Evolutionary conservation across 2,888 invertebrate genomes (phyloP).

Genomic region (Calliphora vomitoria): DNA sequence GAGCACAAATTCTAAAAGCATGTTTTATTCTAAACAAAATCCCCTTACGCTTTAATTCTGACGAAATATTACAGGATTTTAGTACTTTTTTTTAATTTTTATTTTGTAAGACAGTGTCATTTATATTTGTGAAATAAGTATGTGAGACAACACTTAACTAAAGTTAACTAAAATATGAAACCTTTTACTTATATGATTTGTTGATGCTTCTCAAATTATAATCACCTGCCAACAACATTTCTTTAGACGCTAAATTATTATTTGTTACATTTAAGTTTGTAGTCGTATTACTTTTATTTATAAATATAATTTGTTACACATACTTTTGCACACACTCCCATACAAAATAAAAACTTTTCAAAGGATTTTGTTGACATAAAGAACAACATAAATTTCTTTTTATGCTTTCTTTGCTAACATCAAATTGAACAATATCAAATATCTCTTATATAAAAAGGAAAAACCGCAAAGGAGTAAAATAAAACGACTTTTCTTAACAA

Average conservation of each 20-base stretch:
- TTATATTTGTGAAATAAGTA: no score
- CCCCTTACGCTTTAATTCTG: no score
- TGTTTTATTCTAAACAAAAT: no score
- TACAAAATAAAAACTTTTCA: constrained; percentile 23
- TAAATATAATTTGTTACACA: constrained; percentile 25
- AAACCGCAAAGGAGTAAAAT: constrained; percentile 61
- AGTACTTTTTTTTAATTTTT: no score
- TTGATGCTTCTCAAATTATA: constrained; percentile 32
- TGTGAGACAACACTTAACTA: neutral
- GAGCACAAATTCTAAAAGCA: no score
- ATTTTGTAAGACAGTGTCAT: no score
- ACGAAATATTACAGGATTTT: no score
- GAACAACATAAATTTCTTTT: constrained; percentile 30
- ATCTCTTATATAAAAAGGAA: neutral
- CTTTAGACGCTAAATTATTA: neutral
- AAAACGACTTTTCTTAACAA: constrained; percentile 54
- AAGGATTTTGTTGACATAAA: constrained; percentile 39
- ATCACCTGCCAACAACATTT: constrained; percentile 30
- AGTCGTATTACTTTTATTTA: neutral
- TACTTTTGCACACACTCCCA: neutral
- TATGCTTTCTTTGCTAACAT: neutral
- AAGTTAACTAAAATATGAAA: neutral
- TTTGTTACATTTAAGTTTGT: neutral
- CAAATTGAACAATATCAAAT: constrained; percentile 58
- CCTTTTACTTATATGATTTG: neutral